Conservation (phyloP, 2,888 invertebrate genomes). For the Calliopum simillimum region DNA sequence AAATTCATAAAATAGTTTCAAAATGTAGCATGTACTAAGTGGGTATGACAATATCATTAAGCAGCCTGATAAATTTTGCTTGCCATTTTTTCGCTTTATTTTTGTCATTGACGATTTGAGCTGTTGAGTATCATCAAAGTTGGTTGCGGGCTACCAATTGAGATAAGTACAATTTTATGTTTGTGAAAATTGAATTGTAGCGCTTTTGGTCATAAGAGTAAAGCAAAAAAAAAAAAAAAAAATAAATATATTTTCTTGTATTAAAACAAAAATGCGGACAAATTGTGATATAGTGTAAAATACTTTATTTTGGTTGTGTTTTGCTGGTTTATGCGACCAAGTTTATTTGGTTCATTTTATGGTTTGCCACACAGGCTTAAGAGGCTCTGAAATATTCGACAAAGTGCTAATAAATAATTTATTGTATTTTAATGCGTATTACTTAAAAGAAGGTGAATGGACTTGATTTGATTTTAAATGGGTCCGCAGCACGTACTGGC, state of each 20-base stretch:
- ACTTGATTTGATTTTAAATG: too few species aligned
- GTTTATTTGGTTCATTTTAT: not conserved
- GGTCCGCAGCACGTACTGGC: too few species aligned
- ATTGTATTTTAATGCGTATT: not conserved
- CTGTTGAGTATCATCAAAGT: slow-evolving; percentile 7
- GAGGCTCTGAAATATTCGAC: not conserved
- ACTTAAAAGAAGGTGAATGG: too few species aligned
- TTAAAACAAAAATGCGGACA: not conserved
- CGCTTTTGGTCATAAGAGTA: not conserved
- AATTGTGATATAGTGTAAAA: not conserved
- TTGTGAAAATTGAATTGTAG: slow-evolving; percentile 10
- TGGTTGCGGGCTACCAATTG: slow-evolving; percentile 12
- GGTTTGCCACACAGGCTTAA: not conserved
- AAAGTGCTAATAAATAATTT: slow-evolving; percentile 10
- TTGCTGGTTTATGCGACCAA: not conserved
- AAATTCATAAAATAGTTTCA: too few species aligned
- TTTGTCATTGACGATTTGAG: too few species aligned
- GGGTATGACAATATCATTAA: too few species aligned
- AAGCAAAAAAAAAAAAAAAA: not conserved
- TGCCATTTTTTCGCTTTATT: not conserved
- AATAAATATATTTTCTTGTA: not conserved
- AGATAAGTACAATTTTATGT: slow-evolving; percentile 6
- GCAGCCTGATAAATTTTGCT: too few species aligned
- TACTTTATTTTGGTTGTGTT: not conserved
- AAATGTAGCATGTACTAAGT: too few species aligned